A percentile compares a stretch with the other conserved stretches of the same genome.
These are phyloP conservation scores for Bubo scandiacus DNA, from an alignment of 2,113 vertebrate species.

Conservation along the genomic window DNA sequence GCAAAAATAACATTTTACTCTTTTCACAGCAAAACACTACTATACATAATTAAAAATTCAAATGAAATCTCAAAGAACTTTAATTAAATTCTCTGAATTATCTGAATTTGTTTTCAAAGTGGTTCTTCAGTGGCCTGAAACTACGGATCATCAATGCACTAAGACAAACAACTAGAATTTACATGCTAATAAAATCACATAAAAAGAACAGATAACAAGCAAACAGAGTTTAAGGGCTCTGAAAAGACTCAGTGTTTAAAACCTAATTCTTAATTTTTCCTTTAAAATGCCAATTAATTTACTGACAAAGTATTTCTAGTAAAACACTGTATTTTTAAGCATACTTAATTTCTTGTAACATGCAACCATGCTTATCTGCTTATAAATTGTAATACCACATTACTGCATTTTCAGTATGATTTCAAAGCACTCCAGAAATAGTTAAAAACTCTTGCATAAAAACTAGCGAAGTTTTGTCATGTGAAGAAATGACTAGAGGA, in stretches of 20 bases:
- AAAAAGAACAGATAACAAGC: background rate
- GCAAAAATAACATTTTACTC: background rate
- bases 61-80: background rate
- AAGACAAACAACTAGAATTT: background rate
- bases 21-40: background rate
- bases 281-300: background rate
- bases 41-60: background rate
- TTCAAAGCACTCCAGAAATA: background rate
- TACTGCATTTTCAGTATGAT: background rate
- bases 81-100: background rate
- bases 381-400: background rate
- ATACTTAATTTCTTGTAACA: background rate
- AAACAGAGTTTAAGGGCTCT: background rate
- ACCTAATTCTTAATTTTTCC: background rate
- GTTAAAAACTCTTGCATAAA: background rate
- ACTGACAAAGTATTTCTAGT: background rate
- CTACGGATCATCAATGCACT: background rate
- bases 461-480: background rate
- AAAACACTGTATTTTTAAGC: background rate
- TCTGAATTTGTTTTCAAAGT: background rate
- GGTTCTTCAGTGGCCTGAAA: background rate
- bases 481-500: background rate
- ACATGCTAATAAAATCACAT: background rate
- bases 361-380: background rate
- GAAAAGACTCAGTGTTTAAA: background rate